A percentile compares a stretch with the other conserved stretches of the same genome.
Evolutionary conservation across 2,797 vertebrate species (phyloP).

Genomic region (Zenarchopterus dispar): DNA sequence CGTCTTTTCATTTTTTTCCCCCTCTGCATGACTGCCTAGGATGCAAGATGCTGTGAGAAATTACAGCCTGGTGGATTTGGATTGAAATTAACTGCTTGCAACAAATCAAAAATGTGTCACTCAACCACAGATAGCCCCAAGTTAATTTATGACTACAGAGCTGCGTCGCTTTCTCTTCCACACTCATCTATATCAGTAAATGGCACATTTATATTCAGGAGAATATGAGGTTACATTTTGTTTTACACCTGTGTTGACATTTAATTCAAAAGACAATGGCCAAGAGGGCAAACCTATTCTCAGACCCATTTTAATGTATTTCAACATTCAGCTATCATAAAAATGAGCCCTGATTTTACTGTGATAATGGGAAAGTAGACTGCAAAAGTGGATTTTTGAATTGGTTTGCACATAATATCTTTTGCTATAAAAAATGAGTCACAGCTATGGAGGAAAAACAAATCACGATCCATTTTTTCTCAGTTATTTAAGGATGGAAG

Average conservation of each 20-base stretch:
- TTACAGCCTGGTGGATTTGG: slow-evolving; percentile 72
- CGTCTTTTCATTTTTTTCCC: neutral
- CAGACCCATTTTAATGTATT: slow-evolving; percentile 76
- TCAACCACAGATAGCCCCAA: slow-evolving; percentile 70
- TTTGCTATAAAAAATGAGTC: slow-evolving; percentile 79
- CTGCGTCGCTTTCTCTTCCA: slow-evolving; percentile 70
- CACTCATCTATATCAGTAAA: slow-evolving; percentile 79
- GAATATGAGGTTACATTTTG: slow-evolving; percentile 81
- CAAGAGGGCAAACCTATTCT: slow-evolving; percentile 74
- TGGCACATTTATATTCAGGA: slow-evolving; percentile 80
- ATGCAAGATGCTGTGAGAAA: slow-evolving; percentile 62
- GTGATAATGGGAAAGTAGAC: slow-evolving; percentile 81
- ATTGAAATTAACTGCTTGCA: slow-evolving; percentile 80
- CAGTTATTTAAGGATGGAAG: slow-evolving; percentile 78
- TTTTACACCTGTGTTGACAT: slow-evolving; percentile 84
- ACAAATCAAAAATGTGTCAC: slow-evolving; percentile 83
- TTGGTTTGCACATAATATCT: slow-evolving; percentile 80
- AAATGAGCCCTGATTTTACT: slow-evolving; percentile 80
- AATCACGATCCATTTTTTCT: slow-evolving; percentile 76
- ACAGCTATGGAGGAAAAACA: slow-evolving; percentile 78
- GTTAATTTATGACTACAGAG: slow-evolving; percentile 79
- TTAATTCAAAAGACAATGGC: slow-evolving; percentile 81
- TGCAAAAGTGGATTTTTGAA: slow-evolving; percentile 80
- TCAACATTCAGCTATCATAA: slow-evolving; percentile 74
- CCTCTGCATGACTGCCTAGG: slow-evolving; percentile 32